phyloP scores from a whole-genome alignment of 1,140 invertebrate genomes.

The Eumeta japonica region DNA sequence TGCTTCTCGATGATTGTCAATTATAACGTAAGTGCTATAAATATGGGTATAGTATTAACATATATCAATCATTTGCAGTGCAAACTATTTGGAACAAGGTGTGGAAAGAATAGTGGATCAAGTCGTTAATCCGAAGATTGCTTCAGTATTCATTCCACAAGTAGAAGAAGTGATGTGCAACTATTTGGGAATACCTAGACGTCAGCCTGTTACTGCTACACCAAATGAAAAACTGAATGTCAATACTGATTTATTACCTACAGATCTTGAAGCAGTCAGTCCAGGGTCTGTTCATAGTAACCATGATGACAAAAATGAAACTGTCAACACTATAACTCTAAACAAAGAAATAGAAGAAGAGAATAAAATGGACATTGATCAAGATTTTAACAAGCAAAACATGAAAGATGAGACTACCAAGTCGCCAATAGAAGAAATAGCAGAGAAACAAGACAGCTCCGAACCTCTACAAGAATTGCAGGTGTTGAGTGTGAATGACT shows the following conservation, averaged over 20 bases:
- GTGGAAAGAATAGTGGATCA: constrained; percentile 93
- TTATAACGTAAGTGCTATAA: background rate
- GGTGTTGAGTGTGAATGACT: constrained; percentile 61
- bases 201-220: constrained; percentile 23
- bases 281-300: constrained; percentile 68
- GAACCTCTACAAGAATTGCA: constrained; percentile 52
- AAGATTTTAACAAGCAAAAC: too few relatives aligned
- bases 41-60: background rate
- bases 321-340: constrained; percentile 29
- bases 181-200: constrained; percentile 71
- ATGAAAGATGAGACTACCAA: constrained; percentile 53
- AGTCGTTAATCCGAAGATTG: constrained; percentile 91
- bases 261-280: constrained; percentile 75
- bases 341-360: constrained; percentile 17
- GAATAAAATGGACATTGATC: constrained; percentile 36
- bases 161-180: constrained; percentile 89
- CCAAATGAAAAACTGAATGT: constrained; percentile 27
- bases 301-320: constrained; percentile 47
- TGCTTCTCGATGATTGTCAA: too few relatives aligned
- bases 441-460: constrained; percentile 67
- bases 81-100: constrained; percentile 77
- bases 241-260: constrained; percentile 64
- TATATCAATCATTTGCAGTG: constrained; percentile 57
- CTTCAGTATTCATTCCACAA: constrained; percentile 81
- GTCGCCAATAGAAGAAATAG: too few relatives aligned